Base-by-base conservation (phyloP, 1,140 invertebrate species). In the Ceratina calcarata region DNA sequence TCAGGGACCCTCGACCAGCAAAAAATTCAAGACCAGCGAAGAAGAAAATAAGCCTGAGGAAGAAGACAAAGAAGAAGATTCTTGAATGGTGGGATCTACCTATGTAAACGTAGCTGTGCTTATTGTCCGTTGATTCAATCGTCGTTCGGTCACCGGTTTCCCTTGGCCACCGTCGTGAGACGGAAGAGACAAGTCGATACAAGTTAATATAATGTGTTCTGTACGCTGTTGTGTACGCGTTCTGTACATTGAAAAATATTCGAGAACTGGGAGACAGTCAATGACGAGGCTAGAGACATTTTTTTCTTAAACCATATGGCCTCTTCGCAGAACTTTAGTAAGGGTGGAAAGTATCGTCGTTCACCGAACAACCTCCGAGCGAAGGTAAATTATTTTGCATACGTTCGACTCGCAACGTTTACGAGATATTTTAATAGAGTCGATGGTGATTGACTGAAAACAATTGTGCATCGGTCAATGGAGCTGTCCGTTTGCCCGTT, bases 1-100 rank as follows among this genome's bases (percentile, higher is more conserved):
- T 32, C 81, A 73, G 6, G 55, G 24, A 70, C n/a, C 64, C 58
- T 20, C 45, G 24, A 12, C 70, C 61, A 73, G 8, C 16, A 75
- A 53, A 22, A 66, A 24, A 6, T 15, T 16, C 16, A 62, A 20
- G 49, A 76, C 6, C 3, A 62, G 20, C 4, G 55, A 82, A 2
- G 32, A 70, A 10, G 13, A 13, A 10, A 58, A 60, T 45, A 45
- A 45, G 22, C 18, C 27, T 10, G 58, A 70, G 53, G 8, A 57
- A 51, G 45, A 60, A 6, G 27, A 64, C 6, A 22, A 1, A 24
- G 60, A 4, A n/a, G 22, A 65, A 10, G 16, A 65, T 18, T 49
- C 62, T 18, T 37, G 7, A 66, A 18, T 45, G 10, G 16, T 32
- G 15, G 49, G n/a, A 55, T 2, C 8, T 6, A 15, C 4, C 13